phyloP scores from a whole-genome alignment of 2,797 vertebrate species.

The Trichosurus vulpecula region DNA sequence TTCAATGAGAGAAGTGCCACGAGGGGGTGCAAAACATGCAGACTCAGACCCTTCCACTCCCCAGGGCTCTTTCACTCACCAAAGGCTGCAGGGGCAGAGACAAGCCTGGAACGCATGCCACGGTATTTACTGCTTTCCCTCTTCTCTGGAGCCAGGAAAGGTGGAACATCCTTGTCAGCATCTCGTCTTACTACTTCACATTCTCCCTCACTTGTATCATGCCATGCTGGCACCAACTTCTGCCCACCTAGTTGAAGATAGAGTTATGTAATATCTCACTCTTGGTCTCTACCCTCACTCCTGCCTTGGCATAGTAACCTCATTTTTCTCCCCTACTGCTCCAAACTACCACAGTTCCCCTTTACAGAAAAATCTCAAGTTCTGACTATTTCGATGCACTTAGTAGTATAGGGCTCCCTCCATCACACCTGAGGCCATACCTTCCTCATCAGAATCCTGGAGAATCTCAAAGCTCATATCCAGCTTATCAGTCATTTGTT shows the following conservation, averaged over 20 bases:
- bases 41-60: background rate
- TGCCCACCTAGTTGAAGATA: slow-evolving; percentile 44
- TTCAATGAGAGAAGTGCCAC: background rate
- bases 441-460: slow-evolving; percentile 84
- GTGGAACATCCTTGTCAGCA: slow-evolving; percentile 73
- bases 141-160: slow-evolving; percentile 43
- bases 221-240: background rate
- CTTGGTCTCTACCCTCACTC: background rate
- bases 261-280: background rate
- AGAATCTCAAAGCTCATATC: slow-evolving; percentile 88
- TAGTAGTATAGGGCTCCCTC: background rate
- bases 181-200: slow-evolving; percentile 89
- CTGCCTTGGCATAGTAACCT: background rate
- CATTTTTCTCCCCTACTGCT: background rate
- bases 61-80: slow-evolving; percentile 71
- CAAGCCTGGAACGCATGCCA: background rate
- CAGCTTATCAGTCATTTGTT: slow-evolving; percentile 81
- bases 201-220: slow-evolving; percentile 71
- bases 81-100: background rate
- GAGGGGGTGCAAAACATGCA: background rate
- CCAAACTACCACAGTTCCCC: background rate
- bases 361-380: rapidly evolving
- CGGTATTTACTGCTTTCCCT: slow-evolving; percentile 38
- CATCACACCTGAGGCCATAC: slow-evolving; percentile 68
- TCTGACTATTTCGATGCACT: background rate